phyloP scores from a whole-genome alignment of 1,140 invertebrate species.

The Hermatobates lingyangjiaoensis region DNA sequence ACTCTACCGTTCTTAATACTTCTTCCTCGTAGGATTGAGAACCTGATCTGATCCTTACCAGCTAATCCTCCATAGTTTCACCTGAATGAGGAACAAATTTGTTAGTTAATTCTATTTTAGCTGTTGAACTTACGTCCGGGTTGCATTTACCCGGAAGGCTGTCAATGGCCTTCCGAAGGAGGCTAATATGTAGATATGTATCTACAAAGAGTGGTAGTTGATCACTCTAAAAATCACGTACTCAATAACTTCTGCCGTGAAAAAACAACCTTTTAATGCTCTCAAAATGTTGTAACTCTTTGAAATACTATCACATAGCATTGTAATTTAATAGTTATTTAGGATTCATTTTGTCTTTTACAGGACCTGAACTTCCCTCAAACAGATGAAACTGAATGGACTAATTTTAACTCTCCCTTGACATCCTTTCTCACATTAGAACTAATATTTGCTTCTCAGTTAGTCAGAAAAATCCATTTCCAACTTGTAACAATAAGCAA shows the following conservation, averaged over 20 bases:
- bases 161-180: too few species aligned
- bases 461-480: constrained; percentile 1
- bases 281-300: not conserved
- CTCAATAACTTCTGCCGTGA: not conserved
- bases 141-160: too few species aligned
- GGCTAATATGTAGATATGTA: not conserved
- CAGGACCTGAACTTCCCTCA: not conserved
- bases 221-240: not conserved
- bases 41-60: too few species aligned
- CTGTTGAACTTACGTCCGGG: too few species aligned
- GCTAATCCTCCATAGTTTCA: too few species aligned
- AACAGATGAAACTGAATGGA: not conserved
- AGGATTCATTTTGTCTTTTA: not conserved
- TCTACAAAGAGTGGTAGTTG: not conserved
- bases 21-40: too few species aligned
- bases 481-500: not conserved
- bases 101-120: too few species aligned
- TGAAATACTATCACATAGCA: not conserved
- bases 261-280: not conserved
- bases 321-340: not conserved
- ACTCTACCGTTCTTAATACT: too few species aligned
- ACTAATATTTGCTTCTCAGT: not conserved
- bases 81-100: too few species aligned
- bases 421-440: not conserved
- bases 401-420: not conserved